phyloP scores from a whole-genome alignment of 2,797 vertebrate genomes.

The Eutrigla gurnardus region DNA sequence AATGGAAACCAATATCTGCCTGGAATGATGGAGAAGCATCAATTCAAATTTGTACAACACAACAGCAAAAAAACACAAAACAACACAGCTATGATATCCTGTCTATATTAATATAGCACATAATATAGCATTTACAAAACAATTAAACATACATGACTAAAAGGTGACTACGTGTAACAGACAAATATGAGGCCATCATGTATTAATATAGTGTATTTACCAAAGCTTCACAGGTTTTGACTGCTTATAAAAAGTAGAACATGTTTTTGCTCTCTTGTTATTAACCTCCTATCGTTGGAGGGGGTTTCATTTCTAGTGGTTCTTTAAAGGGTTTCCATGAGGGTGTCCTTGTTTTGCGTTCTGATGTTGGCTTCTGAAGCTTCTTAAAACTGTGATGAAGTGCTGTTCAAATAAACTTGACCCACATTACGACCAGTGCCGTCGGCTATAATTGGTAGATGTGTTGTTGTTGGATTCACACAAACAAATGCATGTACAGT shows the following conservation, averaged over 20 bases:
- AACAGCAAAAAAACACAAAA: not conserved
- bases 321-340: constrained; percentile 29
- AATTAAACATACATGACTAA: not conserved
- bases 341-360: constrained; percentile 17
- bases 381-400: constrained; percentile 20
- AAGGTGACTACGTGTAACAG: not conserved
- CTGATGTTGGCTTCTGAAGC: not conserved
- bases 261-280: constrained; percentile 26
- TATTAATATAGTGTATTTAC: not conserved
- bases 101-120: not conserved
- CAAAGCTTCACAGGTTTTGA: not conserved
- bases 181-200: not conserved
- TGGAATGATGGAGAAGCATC: not conserved
- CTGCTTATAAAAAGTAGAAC: constrained; percentile 4
- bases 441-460: not conserved
- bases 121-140: not conserved
- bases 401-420: constrained; percentile 27
- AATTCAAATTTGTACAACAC: not conserved
- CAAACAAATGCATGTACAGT: not conserved
- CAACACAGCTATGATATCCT: not conserved
- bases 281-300: constrained; percentile 13
- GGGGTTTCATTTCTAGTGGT: constrained; percentile 24
- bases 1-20: not conserved
- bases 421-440: not conserved
- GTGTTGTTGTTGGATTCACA: constrained; percentile 1